Base-by-base conservation (phyloP, 2,888 invertebrate genomes). In the Deroplatys truncata region DNA sequence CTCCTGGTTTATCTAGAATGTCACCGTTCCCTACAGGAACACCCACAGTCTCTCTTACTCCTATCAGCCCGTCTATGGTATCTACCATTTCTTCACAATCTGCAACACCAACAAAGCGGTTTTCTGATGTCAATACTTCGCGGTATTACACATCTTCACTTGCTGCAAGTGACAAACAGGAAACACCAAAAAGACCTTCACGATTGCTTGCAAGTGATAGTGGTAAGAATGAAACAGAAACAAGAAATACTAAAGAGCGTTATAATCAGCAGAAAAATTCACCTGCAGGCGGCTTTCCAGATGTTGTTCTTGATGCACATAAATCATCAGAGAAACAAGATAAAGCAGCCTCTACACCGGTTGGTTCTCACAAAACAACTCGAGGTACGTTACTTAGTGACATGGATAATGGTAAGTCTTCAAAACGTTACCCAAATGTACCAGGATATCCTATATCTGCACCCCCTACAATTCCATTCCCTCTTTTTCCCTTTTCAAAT, bases 361-460 rank as follows among this genome's bases (percentile, higher is more conserved):
- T 72, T 72, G 56, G 56, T 72, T 72, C 56, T 20, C 56, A 72
- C 20, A 72, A 72, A 72, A 85, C 86, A 83, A 35, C 43, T 35
- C 85, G 89, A 89, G 89, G 89, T 89, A 89, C 87, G 89, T 89
- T 86, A 56, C 20, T 89, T 86, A 82, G 84, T 87, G 87, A 89
- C 28, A 28, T 85, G 84, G 88, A 84, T 85, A 49, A 49, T 31
- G 84, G 29, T 87, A 56, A 82, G n/a, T 29, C 84, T 28, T n/a
- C 43, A 25, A 49, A 56, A 10, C 20, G n/a, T 10, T 89, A 85
- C 82, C 84, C n/a, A 15, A 28, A 29, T 29, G 31, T 89, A 28
- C 88, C 56, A 16, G n/a, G n/a, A 28, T 49, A 85, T n/a, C 43
- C 85, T 13, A 15, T 28, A 29, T 16, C 85, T n/a, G n/a, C n/a